These are phyloP conservation scores for Augochlorella aurata DNA, from an alignment of 2,888 invertebrate genomes.

Conservation along the genomic window DNA sequence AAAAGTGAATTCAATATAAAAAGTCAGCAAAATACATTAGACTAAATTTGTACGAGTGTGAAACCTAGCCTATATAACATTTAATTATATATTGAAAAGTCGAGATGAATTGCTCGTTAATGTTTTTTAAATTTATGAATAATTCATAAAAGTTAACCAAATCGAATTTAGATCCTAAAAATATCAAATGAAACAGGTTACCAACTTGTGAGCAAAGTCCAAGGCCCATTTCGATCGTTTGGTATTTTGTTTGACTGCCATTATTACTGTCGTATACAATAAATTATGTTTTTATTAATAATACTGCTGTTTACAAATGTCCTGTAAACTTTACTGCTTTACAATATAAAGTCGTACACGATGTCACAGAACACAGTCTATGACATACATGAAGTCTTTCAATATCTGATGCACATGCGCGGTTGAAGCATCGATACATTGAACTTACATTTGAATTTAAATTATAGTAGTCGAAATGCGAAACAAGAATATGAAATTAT, in stretches of 20 bases:
- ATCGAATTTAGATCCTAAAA: not conserved
- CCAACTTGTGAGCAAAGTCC: constrained; percentile 78
- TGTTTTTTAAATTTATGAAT: not conserved
- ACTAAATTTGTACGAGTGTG: no score
- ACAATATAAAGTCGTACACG: not conserved
- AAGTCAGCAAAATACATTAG: no score
- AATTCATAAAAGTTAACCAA: not conserved
- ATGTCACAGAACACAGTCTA: not conserved
- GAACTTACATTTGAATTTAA: not conserved
- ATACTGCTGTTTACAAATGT: constrained; percentile 9
- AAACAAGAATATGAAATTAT: constrained; percentile 6
- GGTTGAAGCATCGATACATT: not conserved
- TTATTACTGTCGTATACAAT: constrained; percentile 42
- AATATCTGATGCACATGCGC: constrained; percentile 5
- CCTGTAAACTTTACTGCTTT: no score
- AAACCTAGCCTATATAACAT: not conserved
- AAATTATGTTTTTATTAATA: constrained; percentile 10
- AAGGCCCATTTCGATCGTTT: constrained; percentile 78
- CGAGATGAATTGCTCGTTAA: not conserved
- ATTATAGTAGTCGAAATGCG: not conserved
- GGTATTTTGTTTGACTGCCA: constrained; percentile 69
- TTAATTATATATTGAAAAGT: not conserved
- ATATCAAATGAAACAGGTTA: constrained; percentile 7
- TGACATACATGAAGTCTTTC: not conserved
- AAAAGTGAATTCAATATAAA: no score